A percentile compares a stretch with the other conserved stretches of the same genome.
These are phyloP conservation scores for Taphrorychus bicolor DNA, from an alignment of 2,888 invertebrate genomes.

Conservation along the genomic window DNA sequence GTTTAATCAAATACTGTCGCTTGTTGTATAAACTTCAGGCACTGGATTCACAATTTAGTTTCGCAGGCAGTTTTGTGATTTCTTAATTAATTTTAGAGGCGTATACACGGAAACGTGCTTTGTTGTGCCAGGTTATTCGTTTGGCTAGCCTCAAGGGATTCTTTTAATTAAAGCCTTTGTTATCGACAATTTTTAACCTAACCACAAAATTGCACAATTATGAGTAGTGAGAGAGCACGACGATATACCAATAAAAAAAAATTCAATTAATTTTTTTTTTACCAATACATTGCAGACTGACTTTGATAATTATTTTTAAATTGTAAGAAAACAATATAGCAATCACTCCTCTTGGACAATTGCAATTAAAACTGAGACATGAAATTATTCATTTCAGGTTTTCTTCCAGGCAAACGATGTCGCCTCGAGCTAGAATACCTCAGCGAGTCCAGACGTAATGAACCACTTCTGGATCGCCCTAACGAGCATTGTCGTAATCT, in stretches of 20 bases:
- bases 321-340: too few species aligned
- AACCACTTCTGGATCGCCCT: slow-evolving; percentile 32
- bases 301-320: not conserved
- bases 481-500: slow-evolving; percentile 16
- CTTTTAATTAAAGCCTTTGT: not conserved
- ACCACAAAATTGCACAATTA: not conserved
- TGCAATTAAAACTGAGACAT: too few species aligned
- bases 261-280: too few species aligned
- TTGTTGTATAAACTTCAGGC: not conserved
- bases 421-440: not conserved
- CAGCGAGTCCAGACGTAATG: slow-evolving; percentile 18
- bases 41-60: not conserved
- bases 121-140: not conserved
- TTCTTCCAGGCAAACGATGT: not conserved
- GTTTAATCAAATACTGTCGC: not conserved
- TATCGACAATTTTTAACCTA: not conserved
- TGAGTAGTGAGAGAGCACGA: too few species aligned
- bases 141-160: not conserved
- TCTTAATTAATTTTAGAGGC: not conserved
- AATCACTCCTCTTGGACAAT: too few species aligned
- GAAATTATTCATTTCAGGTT: not conserved
- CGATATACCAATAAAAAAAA: too few species aligned
- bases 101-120: not conserved
- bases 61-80: not conserved
- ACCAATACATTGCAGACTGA: not conserved